Conservation (phyloP, 2,888 invertebrate species). For the Antitype chi region DNA sequence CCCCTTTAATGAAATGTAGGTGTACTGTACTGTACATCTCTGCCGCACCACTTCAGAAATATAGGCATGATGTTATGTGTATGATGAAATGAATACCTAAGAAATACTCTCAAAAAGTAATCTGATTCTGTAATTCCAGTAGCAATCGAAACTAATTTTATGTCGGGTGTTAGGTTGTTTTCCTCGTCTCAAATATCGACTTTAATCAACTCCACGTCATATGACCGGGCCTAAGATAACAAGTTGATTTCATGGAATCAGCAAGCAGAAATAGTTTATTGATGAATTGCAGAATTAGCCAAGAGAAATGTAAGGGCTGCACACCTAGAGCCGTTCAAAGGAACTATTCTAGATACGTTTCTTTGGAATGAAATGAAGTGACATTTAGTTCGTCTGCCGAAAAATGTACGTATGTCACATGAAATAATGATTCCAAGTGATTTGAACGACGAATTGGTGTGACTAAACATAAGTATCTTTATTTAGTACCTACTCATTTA, state of each 20-base stretch:
- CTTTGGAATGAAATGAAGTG: not conserved
- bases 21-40: not conserved
- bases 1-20: too few species aligned
- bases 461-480: not conserved
- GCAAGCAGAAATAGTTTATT: constrained; percentile 1
- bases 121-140: constrained; percentile 23
- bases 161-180: constrained; percentile 37
- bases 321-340: not conserved
- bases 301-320: not conserved
- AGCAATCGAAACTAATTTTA: constrained; percentile 21
- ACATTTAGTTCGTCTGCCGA: not conserved
- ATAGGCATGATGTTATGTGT: not conserved
- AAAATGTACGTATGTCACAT: not conserved
- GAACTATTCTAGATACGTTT: not conserved
- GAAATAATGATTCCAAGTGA: not conserved
- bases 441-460: not conserved
- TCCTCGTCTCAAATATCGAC: constrained; percentile 47
- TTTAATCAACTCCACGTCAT: constrained; percentile 40
- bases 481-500: too few species aligned
- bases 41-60: too few species aligned
- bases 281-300: not conserved
- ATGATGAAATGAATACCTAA: not conserved
- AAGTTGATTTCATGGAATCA: constrained; percentile 12
- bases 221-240: constrained; percentile 21
- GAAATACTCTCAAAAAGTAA: constrained; percentile 11